Percentiles rank a stretch among this genome's conserved stretches.
Evolutionary conservation across 2,888 invertebrate species (phyloP).

Genomic region (Neria commutata): DNA sequence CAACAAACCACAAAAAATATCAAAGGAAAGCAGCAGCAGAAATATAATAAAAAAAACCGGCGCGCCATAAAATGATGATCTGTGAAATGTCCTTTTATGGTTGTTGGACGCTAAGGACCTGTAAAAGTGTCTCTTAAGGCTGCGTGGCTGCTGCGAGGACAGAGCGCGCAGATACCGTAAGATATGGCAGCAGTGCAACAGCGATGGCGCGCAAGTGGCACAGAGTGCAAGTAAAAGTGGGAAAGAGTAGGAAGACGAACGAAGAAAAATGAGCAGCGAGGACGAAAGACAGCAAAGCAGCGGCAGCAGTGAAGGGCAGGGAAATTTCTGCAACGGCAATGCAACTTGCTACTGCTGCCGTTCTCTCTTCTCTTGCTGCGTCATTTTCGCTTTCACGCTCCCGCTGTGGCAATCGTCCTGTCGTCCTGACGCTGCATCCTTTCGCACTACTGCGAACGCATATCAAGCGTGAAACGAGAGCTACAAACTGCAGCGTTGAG

Average conservation of each 20-base stretch:
- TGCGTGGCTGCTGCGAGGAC: conserved; percentile 27
- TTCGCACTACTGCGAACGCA: neutral
- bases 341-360: too few relatives aligned
- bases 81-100: conserved; percentile 43
- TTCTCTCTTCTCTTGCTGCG: too few relatives aligned
- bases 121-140: conserved; percentile 40
- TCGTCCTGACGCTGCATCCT: too few relatives aligned
- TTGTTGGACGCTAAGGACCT: conserved; percentile 39
- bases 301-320: neutral
- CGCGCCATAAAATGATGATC: conserved; percentile 45
- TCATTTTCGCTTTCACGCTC: too few relatives aligned
- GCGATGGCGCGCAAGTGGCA: conserved; percentile 16
- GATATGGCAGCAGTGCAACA: conserved; percentile 30
- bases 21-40: conserved; percentile 9
- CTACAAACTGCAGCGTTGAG: neutral
- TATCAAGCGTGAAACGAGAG: neutral
- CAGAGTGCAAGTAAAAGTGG: conserved; percentile 8
- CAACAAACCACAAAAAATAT: conserved; percentile 2
- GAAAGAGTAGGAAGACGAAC: neutral
- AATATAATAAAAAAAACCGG: conserved; percentile 15
- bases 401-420: too few relatives aligned
- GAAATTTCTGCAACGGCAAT: neutral
- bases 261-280: neutral
- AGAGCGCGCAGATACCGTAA: conserved; percentile 19
- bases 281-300: neutral